These are phyloP conservation scores for Pasiphila rectangulata DNA, from an alignment of 2,888 invertebrate genomes.

Conservation along the genomic window DNA sequence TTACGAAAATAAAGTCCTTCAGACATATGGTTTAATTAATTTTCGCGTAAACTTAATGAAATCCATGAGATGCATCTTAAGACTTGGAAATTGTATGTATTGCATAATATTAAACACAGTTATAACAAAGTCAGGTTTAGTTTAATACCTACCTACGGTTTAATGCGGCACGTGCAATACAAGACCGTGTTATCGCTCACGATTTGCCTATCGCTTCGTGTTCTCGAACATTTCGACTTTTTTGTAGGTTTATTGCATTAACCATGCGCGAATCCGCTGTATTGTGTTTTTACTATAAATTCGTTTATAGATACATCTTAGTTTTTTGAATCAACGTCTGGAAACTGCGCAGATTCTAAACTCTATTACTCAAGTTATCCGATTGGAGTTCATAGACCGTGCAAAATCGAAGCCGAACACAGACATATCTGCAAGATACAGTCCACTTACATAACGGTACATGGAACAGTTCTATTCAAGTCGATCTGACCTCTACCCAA, in stretches of 20 bases:
- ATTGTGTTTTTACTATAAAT: not conserved
- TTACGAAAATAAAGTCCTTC: no score
- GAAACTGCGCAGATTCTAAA: no score
- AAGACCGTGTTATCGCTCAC: constrained; percentile 14
- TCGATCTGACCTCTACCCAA: constrained; percentile 16
- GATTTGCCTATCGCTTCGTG: constrained; percentile 9
- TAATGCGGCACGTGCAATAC: constrained; percentile 8
- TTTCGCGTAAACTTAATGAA: no score
- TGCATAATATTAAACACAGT: not conserved
- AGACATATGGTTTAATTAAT: no score
- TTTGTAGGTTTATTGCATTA: not conserved
- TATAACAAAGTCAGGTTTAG: not conserved
- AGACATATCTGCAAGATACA: not conserved
- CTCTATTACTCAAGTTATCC: no score
- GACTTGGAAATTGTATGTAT: no score
- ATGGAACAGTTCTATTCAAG: not conserved
- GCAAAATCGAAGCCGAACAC: not conserved
- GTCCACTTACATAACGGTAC: constrained; percentile 4
- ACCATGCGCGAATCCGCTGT: not conserved
- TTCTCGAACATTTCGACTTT: not conserved
- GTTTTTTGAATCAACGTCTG: no score
- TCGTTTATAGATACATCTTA: no score
- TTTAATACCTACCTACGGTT: not conserved
- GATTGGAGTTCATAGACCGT: not conserved
- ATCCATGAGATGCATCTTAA: no score